Evolutionary conservation across 2,113 vertebrate species (phyloP).

Genomic region (Onychostruthus taczanowskii): DNA sequence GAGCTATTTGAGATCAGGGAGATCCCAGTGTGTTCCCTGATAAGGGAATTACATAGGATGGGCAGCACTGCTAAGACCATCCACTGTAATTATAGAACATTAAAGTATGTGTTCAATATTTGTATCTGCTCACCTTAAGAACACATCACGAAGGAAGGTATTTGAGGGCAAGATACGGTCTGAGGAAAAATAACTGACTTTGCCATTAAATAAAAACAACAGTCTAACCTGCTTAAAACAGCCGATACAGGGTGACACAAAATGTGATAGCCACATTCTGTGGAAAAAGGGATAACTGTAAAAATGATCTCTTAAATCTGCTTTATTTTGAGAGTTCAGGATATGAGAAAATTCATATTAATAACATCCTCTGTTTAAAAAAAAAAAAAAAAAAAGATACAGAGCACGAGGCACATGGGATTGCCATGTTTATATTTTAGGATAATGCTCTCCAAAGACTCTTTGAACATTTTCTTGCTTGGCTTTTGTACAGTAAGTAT

Average conservation of each 20-base stretch:
- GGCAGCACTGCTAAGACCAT: not conserved
- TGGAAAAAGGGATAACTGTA: not conserved
- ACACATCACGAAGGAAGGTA: not conserved
- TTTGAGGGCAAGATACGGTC: not conserved
- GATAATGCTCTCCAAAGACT: conserved; percentile 17
- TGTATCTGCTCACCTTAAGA: not conserved
- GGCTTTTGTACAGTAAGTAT: conserved; percentile 43
- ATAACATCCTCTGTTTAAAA: not conserved
- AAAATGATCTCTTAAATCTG: not conserved
- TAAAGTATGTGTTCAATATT: not conserved
- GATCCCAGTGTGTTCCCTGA: not conserved
- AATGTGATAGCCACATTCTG: not conserved
- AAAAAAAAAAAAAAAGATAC: not conserved
- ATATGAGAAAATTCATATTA: not conserved
- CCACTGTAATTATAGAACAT: not conserved
- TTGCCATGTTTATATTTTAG: not conserved
- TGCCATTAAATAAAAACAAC: not conserved
- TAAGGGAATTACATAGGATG: not conserved
- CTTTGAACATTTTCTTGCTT: conserved; percentile 57
- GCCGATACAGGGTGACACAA: not conserved
- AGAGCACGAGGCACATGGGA: not conserved
- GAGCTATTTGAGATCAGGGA: not conserved
- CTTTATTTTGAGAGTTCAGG: not conserved
- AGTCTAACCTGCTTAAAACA: not conserved
- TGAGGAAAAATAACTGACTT: not conserved